Base-by-base conservation (phyloP, 2,113 vertebrate genomes). In the Cebidichthys violaceus region DNA sequence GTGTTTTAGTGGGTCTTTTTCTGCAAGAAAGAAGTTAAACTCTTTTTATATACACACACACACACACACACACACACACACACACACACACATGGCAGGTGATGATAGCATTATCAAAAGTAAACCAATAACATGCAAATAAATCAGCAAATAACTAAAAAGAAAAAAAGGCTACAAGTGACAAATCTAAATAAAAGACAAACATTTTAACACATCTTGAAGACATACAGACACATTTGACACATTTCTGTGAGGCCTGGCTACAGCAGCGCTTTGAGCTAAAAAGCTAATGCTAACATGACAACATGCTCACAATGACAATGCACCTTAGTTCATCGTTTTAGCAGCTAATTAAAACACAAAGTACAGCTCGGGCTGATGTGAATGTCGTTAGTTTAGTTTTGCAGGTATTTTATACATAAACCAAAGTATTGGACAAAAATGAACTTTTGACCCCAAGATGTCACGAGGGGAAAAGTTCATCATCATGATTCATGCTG, bases 21-120 rank as follows among this genome's bases (percentile, higher is more conserved):
- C 66, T 59, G 74, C 55, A 54, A 62, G 45, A 52, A 43, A 39
- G 29, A 76, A 61, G 47, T 62, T 57, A 3, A 59, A 65, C 47
- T 70, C 35, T 4, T 69, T 57, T 9, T 15, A 20, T 57, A 37
- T 22, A 50, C 4, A 18, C 47, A 50, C 47, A 22, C 47, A 50
- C 45, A 45, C 43, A 43, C 41, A 10, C 43, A 47, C 45, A 17
- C 43, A 47, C 41, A 45, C n/a, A n/a, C n/a, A n/a, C n/a, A n/a
- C n/a, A n/a, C 11, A 45, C 13, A 45, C 41, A 41, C 1, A 67
- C 22, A 33, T 50, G 14, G 41, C 37, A 50, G 9, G 29, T 68
- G 73, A 68, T 3, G 62, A 18, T 2, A 45, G 31, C 5, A 27
- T 22, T 7, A 2, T 27, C 13, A 33, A 22, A 68, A 61, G 24